These are phyloP conservation scores for Coregonus ussuriensis DNA, from an alignment of 2,797 vertebrate genomes.

Conservation along the genomic window DNA sequence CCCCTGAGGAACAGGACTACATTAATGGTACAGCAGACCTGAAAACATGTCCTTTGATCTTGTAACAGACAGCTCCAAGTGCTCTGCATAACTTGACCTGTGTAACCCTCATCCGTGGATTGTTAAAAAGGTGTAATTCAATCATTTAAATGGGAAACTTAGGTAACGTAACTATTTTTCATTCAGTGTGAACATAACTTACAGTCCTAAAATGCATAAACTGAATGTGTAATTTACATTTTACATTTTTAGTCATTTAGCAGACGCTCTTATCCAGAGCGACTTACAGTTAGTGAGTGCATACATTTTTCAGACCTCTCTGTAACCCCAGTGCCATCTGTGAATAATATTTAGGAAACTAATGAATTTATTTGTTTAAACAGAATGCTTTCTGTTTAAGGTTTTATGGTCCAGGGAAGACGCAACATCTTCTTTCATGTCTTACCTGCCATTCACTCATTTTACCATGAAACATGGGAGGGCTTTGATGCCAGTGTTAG, in stretches of 20 bases:
- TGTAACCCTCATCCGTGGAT: neutral
- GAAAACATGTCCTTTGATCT: neutral
- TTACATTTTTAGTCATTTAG: too few relatives aligned
- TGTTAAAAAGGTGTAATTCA: neutral
- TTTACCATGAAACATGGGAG: neutral
- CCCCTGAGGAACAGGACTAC: slow-evolving; percentile 89
- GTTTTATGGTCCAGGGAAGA: slow-evolving; percentile 30
- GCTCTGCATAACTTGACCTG: neutral
- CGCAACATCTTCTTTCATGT: slow-evolving; percentile 42
- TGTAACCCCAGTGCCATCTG: neutral
- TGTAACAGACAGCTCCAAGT: neutral
- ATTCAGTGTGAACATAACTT: neutral
- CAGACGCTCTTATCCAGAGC: too few relatives aligned
- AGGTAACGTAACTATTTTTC: neutral
- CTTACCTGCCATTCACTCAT: neutral
- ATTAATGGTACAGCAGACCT: slow-evolving; percentile 81
- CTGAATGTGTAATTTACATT: neutral
- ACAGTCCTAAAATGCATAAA: neutral
- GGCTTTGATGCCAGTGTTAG: slow-evolving; percentile 23
- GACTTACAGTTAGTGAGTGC: too few relatives aligned
- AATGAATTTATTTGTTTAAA: neutral
- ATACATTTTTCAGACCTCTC: neutral
- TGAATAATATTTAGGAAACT: neutral
- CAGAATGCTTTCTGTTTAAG: neutral
- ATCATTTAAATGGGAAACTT: neutral